Evolutionary conservation across 2,113 vertebrate species (phyloP), one percentile per base, ranked within the genome.

Genomic region (Urocynchramus pylzowi): DNA sequence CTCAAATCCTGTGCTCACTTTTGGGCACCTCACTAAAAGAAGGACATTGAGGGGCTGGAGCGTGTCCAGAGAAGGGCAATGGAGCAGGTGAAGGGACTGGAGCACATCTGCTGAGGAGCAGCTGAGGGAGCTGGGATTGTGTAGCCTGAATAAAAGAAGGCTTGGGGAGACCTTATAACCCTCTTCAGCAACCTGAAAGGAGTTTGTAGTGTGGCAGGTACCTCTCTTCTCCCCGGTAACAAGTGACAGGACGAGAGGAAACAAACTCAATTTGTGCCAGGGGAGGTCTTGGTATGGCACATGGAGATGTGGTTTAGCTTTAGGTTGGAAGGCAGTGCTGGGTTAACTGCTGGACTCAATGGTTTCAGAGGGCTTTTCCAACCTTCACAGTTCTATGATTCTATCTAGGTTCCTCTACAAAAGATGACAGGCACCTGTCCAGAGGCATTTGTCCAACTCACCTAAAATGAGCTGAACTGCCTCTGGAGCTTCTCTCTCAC

Each of bases 221-320:
- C n/a, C n/a, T n/a, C 16, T 70, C 16, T 47, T 70, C n/a, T 30
- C 24, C 30, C 47, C n/a, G 16, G 6, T 47, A 54, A n/a, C 28
- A 39, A 70, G 28, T 30, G 56, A 54, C 54, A 70, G 45, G 19
- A 53, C 39, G 47, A 61, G 56, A 61, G 39, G 8, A 53, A 54
- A 63, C 17, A n/a, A 45, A n/a, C 39, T 47, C 56, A 39, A 4
- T 61, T 53, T 47, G 45, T 0, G 0, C 10, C 19, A 30, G 41
- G 45, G 39, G 15, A 41, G 12, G 16, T n/a, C 39, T 53, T 44
- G 20, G 13, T 61, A 19, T 47, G 52, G 33, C 53, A 27, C 18
- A 5, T 18, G 30, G 35, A 41, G 60, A 20, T 1, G 5, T 61
- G 54, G 33, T 69, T 78, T 78, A 23, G 28, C 47, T 69, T n/a